phyloP scores from a whole-genome alignment of 1,140 invertebrate species.

The Nasonia giraulti region DNA sequence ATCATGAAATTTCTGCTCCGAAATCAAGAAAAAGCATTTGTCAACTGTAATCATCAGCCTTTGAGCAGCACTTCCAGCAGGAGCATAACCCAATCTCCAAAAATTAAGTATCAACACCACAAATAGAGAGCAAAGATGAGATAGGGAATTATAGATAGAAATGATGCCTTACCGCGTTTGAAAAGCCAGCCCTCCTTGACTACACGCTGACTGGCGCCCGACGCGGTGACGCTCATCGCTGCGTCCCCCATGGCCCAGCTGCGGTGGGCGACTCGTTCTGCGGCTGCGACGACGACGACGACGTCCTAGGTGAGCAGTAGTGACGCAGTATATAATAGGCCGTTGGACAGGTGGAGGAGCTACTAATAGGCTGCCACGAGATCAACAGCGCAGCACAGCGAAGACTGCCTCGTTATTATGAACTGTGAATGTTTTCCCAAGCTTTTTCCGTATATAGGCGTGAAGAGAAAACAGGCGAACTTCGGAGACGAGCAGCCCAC shows the following conservation, averaged over 20 bases:
- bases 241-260: constrained; percentile 66
- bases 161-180: constrained; percentile 78
- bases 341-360: not conserved
- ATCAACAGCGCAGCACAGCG: not conserved
- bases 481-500: too few species aligned
- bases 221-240: constrained; percentile 72
- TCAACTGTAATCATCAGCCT: not conserved
- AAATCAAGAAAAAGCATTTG: too few species aligned
- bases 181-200: constrained; percentile 90
- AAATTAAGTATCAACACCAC: not conserved
- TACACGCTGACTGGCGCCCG: constrained; percentile 71
- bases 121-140: not conserved
- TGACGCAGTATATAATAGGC: not conserved
- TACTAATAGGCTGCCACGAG: not conserved
- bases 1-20: too few species aligned
- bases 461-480: too few species aligned
- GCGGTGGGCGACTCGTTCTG: constrained; percentile 5
- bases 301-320: not conserved
- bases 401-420: not conserved
- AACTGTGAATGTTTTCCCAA: too few species aligned
- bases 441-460: too few species aligned
- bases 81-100: not conserved
- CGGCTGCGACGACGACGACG: constrained; percentile 35
- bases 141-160: not conserved
- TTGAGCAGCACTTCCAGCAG: not conserved